Evolutionary conservation across 2,797 vertebrate species (phyloP).

Genomic region (Aselliscus stoliczkanus): DNA sequence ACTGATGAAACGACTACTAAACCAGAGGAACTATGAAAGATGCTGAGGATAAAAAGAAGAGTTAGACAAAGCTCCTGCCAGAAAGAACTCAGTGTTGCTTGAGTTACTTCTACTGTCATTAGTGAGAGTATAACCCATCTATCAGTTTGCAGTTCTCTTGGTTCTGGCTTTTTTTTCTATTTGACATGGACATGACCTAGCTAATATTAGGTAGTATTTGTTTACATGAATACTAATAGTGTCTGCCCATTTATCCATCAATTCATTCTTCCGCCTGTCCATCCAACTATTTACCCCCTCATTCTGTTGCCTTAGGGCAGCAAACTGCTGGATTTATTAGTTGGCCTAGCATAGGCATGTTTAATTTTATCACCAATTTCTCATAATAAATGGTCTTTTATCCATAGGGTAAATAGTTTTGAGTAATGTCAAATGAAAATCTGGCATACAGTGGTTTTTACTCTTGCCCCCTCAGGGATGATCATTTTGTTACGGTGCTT

Average conservation of each 20-base stretch:
- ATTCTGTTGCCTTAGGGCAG: neutral
- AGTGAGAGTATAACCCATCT: neutral
- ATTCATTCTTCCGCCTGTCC: neutral
- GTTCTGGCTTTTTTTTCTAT: neutral
- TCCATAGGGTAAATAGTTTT: slow-evolving; percentile 45
- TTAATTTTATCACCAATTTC: slow-evolving; percentile 46
- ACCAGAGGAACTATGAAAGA: neutral
- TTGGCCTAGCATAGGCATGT: slow-evolving; percentile 17
- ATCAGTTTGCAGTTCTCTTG: neutral
- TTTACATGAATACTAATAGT: neutral
- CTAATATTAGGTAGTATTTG: neutral
- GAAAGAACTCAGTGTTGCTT: neutral
- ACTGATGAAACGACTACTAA: neutral
- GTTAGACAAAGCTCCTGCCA: neutral
- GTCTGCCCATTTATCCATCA: neutral
- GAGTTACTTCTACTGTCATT: neutral
- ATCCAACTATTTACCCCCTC: neutral
- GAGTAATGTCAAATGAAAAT: slow-evolving; percentile 31
- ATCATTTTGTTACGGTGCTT: slow-evolving; percentile 54
- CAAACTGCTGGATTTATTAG: slow-evolving; percentile 15
- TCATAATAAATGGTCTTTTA: slow-evolving; percentile 50
- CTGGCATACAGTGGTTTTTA: slow-evolving; percentile 3
- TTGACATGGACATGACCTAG: neutral
- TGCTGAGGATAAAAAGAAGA: neutral
- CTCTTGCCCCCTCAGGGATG: slow-evolving; percentile 38